Evolutionary conservation across 2,888 invertebrate genomes (phyloP).

Genomic region (Endomychus coccineus): DNA sequence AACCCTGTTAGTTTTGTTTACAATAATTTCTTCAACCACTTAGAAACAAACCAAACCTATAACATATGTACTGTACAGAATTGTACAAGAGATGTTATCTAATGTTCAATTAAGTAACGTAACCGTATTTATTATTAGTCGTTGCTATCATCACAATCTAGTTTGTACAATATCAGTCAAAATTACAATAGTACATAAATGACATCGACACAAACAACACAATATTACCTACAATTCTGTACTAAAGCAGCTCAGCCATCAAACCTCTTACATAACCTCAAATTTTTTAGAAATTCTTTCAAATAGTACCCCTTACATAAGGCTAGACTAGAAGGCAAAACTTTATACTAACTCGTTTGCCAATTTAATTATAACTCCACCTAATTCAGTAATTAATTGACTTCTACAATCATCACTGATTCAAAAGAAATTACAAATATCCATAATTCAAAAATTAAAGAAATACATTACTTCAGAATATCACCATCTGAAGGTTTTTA

Average conservation of each 20-base stretch:
- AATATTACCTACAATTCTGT: slow-evolving; percentile 26
- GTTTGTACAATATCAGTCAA: slow-evolving; percentile 29
- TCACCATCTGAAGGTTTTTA: too few relatives aligned
- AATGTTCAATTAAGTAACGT: slow-evolving; percentile 21
- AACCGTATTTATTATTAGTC: slow-evolving; percentile 18
- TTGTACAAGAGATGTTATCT: slow-evolving; percentile 20
- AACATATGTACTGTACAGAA: slow-evolving; percentile 33
- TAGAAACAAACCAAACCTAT: slow-evolving; percentile 26
- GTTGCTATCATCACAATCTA: slow-evolving; percentile 25
- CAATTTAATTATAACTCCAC: too few relatives aligned
- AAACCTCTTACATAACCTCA: too few relatives aligned
- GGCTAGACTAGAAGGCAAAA: too few relatives aligned
- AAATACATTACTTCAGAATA: too few relatives aligned
- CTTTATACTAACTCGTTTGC: too few relatives aligned
- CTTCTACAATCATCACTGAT: too few relatives aligned
- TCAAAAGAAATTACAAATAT: slow-evolving; percentile 4
- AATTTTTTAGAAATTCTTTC: too few relatives aligned
- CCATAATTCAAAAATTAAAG: slow-evolving; percentile 3
- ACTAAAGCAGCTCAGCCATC: too few relatives aligned
- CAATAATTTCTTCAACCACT: slow-evolving; percentile 20
- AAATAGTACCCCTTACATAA: too few relatives aligned
- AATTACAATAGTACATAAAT: slow-evolving; percentile 14
- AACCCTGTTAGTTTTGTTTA: slow-evolving; percentile 35
- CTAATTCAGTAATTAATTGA: too few relatives aligned
- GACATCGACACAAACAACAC: slow-evolving; percentile 2